Conservation (phyloP, 2,888 invertebrate species). For the Melieria omissa region DNA sequence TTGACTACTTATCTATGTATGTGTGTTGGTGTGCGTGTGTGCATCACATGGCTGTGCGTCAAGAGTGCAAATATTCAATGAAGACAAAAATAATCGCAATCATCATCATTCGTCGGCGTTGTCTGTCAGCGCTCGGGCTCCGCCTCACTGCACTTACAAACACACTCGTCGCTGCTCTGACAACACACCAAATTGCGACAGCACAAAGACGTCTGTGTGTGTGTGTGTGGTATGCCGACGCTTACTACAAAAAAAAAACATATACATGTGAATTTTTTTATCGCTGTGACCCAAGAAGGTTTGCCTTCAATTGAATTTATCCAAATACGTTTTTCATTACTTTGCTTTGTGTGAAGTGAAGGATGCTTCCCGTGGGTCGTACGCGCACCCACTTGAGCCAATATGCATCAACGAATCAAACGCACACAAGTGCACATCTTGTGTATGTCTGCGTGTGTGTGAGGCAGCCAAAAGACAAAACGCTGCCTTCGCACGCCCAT, state of each 20-base stretch:
- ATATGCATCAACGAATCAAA: background rate
- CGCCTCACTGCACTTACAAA: too few relatives aligned
- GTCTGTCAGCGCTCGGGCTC: too few relatives aligned
- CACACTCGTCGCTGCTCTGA: too few relatives aligned
- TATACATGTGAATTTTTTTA: too few relatives aligned
- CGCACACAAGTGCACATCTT: background rate
- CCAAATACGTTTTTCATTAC: conserved; percentile 46
- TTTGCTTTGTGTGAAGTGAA: conserved; percentile 15
- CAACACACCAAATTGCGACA: too few relatives aligned
- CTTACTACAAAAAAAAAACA: too few relatives aligned
- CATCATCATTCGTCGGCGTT: background rate
- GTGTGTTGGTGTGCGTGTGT: background rate
- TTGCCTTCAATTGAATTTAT: conserved; percentile 47
- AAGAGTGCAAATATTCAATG: conserved; percentile 10
- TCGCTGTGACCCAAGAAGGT: too few relatives aligned
- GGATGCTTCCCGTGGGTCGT: background rate
- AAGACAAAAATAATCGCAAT: background rate
- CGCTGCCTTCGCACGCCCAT: too few relatives aligned
- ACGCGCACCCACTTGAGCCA: background rate
- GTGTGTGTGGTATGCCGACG: too few relatives aligned
- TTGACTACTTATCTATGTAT: background rate
- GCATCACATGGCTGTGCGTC: conserved; percentile 24
- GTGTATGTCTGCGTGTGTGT: background rate
- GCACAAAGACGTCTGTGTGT: too few relatives aligned
- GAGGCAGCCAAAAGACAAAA: too few relatives aligned